Conservation (phyloP, 2,113 vertebrate genomes). For the Scomber colias region DNA sequence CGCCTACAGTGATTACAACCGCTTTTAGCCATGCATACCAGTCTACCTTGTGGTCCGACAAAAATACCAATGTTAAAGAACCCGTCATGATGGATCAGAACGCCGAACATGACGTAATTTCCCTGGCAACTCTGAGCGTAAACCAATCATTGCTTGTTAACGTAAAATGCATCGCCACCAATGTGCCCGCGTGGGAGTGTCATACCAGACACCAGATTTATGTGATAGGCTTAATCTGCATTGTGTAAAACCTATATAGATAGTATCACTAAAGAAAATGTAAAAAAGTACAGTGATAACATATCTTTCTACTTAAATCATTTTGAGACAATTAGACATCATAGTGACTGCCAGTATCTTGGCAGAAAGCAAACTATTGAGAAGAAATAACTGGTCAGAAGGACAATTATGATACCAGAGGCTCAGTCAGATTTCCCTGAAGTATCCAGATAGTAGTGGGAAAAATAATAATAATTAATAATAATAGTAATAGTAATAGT, state of each 20-base stretch:
- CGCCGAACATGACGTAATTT: too few relatives aligned
- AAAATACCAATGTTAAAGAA: too few relatives aligned
- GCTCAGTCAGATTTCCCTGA: constrained; percentile 78
- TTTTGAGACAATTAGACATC: constrained; percentile 62
- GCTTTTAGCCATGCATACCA: too few relatives aligned
- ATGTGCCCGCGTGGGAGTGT: not conserved
- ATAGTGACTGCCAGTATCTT: constrained; percentile 64
- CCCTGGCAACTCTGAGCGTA: too few relatives aligned
- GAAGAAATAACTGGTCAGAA: constrained; percentile 68
- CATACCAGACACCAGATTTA: too few relatives aligned
- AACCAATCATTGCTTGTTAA: too few relatives aligned
- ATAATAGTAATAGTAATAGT: too few relatives aligned
- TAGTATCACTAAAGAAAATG: constrained; percentile 8
- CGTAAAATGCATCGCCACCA: too few relatives aligned
- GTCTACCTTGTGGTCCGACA: too few relatives aligned
- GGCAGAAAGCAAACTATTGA: constrained; percentile 63
- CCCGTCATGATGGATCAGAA: too few relatives aligned
- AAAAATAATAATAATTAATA: constrained; percentile 24
- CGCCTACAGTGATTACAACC: too few relatives aligned
- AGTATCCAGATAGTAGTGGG: constrained; percentile 73
- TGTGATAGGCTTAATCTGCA: too few relatives aligned
- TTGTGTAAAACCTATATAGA: not conserved
- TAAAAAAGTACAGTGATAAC: constrained; percentile 10
- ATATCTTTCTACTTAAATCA: constrained; percentile 37
- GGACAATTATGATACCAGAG: constrained; percentile 68